Evolutionary conservation across 2,888 invertebrate genomes (phyloP), one percentile per base, ranked within the genome.

Genomic region (Epinotia bilunana): DNA sequence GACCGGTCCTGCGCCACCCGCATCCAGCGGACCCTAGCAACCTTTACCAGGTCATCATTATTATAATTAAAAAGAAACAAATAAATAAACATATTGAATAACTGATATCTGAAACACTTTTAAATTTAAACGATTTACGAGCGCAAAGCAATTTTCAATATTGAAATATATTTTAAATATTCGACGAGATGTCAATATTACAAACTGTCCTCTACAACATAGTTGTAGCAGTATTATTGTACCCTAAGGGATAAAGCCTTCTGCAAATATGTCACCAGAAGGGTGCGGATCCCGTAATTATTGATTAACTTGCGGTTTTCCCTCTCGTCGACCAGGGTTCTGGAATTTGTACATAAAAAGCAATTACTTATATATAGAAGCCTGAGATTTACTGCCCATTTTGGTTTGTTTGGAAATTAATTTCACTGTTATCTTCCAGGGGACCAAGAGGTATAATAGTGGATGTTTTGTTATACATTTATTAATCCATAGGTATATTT

Each of bases 251-350:
- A 39, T 9, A 18, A 18, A 39, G 53, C 70, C 70, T 49, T 55
- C 64, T 74, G 33, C 74, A 74, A 74, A 74, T 74, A 70, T 71
- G 70, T 74, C 65, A 74, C 74, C 63, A 43, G 49, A 74, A 71
- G 74, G 74, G 74, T 65, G 74, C 53, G 64, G 39, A 71, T 58
- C 70, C 74, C 58, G 70, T 74, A 65, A 74, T 74, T 74, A 74
- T 74, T 74, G 74, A 74, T 74, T 74, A 71, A 71, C 70, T 74
- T 61, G 74, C 74, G 74, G 74, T 71, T 74, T 65, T 74, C 74
- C 74, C 70, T 74, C 74, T 65, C 70, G 39, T 39, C 49, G 23
- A 39, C 61, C 46, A 58, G 64, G 63, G 64, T 70, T 39, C 49
- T 53, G 74, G 70, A 74, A 74, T 74, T 74, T 74, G 74, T 74